These are phyloP conservation scores for Arion vulgaris DNA, from an alignment of 1,140 invertebrate species.

Conservation along the genomic window DNA sequence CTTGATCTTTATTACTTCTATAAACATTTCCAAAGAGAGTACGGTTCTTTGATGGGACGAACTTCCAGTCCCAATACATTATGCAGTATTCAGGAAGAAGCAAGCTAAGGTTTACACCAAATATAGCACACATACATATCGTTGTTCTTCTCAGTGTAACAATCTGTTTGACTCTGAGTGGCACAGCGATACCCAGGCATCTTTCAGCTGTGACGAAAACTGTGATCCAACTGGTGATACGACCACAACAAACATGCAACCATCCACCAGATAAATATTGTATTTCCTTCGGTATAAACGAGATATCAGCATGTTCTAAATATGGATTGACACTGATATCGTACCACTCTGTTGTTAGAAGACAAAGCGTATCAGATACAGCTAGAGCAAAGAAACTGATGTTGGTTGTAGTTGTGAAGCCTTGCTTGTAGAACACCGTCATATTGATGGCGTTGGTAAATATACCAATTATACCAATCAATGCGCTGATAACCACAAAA, in stretches of 20 bases:
- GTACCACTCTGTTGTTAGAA: slow-evolving; percentile 1
- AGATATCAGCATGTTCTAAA: neutral
- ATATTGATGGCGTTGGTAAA: slow-evolving; percentile 9
- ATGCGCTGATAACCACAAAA: neutral
- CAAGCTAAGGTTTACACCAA: neutral
- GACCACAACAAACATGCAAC: neutral
- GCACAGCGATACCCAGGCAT: slow-evolving; percentile 8
- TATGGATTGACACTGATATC: neutral
- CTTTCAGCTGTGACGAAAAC: slow-evolving; percentile 10
- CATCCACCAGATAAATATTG: neutral
- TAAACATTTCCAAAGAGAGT: neutral
- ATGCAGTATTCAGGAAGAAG: slow-evolving; percentile 5
- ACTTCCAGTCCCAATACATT: slow-evolving; percentile 5
- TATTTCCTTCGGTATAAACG: neutral
- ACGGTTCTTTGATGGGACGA: neutral
- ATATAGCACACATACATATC: neutral
- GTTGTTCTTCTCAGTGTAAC: neutral
- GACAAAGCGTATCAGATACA: neutral
- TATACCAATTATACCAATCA: slow-evolving; percentile 10
- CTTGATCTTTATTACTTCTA: neutral
- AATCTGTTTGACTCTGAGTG: slow-evolving; percentile 24
- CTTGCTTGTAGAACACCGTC: neutral
- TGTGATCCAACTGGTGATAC: slow-evolving; percentile 22
- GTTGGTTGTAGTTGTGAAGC: slow-evolving; percentile 8
- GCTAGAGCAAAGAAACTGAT: slow-evolving; percentile 20